Evolutionary conservation across 2,797 vertebrate species (phyloP).

Genomic region (Argya squamiceps): DNA sequence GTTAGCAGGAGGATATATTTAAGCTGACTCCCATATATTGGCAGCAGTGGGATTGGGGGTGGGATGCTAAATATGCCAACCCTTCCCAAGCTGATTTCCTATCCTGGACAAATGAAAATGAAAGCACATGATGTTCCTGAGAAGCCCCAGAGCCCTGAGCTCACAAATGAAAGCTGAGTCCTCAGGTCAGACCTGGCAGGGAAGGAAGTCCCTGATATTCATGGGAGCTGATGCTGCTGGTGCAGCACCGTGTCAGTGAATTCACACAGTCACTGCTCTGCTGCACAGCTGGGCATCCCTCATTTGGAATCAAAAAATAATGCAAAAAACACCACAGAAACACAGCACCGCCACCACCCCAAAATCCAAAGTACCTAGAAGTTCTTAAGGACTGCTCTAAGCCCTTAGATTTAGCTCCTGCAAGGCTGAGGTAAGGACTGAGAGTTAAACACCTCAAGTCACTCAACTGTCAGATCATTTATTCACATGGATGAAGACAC

Average conservation of each 20-base stretch:
- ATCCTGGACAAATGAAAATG: constrained; percentile 16
- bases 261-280: neutral
- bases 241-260: neutral
- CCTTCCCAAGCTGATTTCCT: constrained; percentile 10
- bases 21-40: constrained; percentile 4
- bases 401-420: neutral
- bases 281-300: neutral
- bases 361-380: neutral
- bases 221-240: neutral
- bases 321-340: neutral
- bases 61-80: neutral
- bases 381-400: neutral
- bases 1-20: constrained; percentile 32
- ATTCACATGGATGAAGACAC: neutral
- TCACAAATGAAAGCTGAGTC: constrained; percentile 18
- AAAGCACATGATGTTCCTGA: neutral
- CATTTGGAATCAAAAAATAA: neutral
- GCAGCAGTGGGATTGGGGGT: neutral
- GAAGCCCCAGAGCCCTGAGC: neutral
- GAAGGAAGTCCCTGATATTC: neutral
- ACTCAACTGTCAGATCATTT: neutral
- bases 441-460: neutral
- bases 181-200: neutral
- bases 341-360: too few relatives aligned
- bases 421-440: neutral